These are phyloP conservation scores for Eurytoma californica DNA, from an alignment of 2,888 invertebrate genomes.

Conservation along the genomic window DNA sequence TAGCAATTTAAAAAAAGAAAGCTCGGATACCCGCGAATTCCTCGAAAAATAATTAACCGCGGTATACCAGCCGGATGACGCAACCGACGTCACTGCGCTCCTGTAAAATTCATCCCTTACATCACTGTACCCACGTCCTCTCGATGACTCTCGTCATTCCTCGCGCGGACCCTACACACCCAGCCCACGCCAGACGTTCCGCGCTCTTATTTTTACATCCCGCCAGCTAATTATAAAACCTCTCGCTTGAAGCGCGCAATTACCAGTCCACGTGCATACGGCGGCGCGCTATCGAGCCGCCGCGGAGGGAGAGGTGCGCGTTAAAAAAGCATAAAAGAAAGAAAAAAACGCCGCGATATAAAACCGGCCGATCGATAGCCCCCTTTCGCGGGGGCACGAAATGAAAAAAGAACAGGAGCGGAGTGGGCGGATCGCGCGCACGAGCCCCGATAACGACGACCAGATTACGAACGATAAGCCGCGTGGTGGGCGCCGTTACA, in stretches of 20 bases:
- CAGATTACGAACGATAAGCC: slow-evolving; percentile 21
- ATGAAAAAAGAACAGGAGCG: neutral
- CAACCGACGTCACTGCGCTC: neutral
- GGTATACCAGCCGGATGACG: neutral
- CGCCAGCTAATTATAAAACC: neutral
- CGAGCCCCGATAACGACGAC: neutral
- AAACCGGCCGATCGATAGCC: neutral
- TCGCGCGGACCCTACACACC: neutral
- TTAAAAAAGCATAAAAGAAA: too few species aligned
- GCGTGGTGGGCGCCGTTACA: neutral
- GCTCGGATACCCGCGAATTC: too few species aligned
- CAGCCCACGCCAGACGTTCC: neutral
- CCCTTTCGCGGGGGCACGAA: neutral
- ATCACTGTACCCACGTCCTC: too few species aligned
- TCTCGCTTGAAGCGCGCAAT: neutral
- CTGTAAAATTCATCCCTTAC: neutral
- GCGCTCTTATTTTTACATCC: slow-evolving; percentile 6
- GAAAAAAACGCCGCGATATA: too few species aligned
- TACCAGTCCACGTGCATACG: neutral
- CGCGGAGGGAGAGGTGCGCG: too few species aligned
- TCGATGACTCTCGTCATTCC: neutral
- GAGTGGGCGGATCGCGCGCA: too few species aligned
- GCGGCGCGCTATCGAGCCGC: too few species aligned
- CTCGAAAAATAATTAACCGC: too few species aligned
- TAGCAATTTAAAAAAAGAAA: too few species aligned